These are phyloP conservation scores for Agrilus planipennis DNA, from an alignment of 1,140 invertebrate species.

Conservation along the genomic window DNA sequence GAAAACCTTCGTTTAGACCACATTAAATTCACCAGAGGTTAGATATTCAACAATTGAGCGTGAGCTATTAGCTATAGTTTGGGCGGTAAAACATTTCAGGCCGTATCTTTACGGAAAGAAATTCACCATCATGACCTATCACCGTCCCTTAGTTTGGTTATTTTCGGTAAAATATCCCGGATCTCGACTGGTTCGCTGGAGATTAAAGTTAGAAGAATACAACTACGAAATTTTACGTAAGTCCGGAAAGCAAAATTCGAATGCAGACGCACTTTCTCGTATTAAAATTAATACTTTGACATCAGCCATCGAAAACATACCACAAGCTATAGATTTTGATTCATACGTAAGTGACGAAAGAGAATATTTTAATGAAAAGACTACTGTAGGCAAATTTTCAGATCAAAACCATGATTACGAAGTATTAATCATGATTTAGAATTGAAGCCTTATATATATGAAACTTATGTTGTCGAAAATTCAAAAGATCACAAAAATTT, in stretches of 20 bases:
- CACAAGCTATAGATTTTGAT: not conserved
- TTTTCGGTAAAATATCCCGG: not conserved
- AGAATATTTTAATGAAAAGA: not conserved
- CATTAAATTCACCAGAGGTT: constrained; percentile 6
- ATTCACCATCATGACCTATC: constrained; percentile 5
- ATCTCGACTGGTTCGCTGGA: not conserved
- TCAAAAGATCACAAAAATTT: too few species aligned
- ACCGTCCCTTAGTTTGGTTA: not conserved
- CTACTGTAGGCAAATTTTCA: not conserved
- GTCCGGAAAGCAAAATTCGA: constrained; percentile 28
- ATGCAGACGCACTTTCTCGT: constrained; percentile 27
- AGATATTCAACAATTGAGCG: constrained; percentile 20
- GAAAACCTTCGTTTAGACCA: too few species aligned
- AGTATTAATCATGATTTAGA: too few species aligned
- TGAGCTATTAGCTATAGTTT: not conserved
- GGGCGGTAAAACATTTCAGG: not conserved
- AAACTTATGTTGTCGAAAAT: too few species aligned
- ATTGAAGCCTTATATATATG: too few species aligned
- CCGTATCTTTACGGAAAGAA: not conserved
- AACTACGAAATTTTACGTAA: constrained; percentile 21
- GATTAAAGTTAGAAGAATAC: constrained; percentile 16
- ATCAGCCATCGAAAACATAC: not conserved
- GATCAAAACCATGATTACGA: not conserved
- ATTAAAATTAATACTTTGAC: not conserved
- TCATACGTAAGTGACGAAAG: not conserved